Evolutionary conservation across 1,140 invertebrate genomes (phyloP).

Genomic region (Anastrepha obliqua): DNA sequence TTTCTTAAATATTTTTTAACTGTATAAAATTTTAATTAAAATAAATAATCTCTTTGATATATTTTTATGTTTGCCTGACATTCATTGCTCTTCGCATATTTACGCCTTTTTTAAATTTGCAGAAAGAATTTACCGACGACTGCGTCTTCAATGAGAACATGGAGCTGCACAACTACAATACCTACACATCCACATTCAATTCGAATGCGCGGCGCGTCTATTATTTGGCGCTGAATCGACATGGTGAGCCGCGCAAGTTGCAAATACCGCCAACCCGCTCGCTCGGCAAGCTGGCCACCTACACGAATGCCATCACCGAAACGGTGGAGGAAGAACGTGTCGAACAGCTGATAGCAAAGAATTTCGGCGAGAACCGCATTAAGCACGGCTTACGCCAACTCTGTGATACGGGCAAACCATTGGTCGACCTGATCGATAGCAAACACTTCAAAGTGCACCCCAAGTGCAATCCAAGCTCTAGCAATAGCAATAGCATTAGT

Average conservation of each 20-base stretch:
- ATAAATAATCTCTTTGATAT: no score
- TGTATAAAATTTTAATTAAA: no score
- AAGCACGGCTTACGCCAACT: constrained; percentile 74
- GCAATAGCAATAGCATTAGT: constrained; percentile 57
- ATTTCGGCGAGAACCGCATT: constrained; percentile 72
- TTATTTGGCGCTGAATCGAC: constrained; percentile 85
- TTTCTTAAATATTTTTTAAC: no score
- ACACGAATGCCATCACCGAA: constrained; percentile 82
- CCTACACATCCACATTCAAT: constrained; percentile 86
- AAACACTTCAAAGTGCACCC: constrained; percentile 67
- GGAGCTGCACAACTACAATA: constrained; percentile 89
- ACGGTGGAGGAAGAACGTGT: constrained; percentile 78
- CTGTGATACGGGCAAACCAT: constrained; percentile 74
- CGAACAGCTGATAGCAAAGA: constrained; percentile 74
- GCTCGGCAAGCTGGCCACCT: constrained; percentile 83
- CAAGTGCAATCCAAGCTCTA: constrained; percentile 64
- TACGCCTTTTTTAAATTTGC: constrained; percentile 78
- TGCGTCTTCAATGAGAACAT: constrained; percentile 91
- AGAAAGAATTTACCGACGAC: constrained; percentile 87
- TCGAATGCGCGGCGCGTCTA: constrained; percentile 82
- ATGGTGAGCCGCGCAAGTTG: constrained; percentile 82
- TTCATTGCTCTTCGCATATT: constrained; percentile 58
- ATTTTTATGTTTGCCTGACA: neutral
- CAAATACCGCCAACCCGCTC: constrained; percentile 80
- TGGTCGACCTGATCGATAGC: constrained; percentile 69